A percentile compares a stretch with the other conserved stretches of the same genome.
Evolutionary conservation across 2,888 invertebrate species (phyloP).

Genomic region (Antitype chi): DNA sequence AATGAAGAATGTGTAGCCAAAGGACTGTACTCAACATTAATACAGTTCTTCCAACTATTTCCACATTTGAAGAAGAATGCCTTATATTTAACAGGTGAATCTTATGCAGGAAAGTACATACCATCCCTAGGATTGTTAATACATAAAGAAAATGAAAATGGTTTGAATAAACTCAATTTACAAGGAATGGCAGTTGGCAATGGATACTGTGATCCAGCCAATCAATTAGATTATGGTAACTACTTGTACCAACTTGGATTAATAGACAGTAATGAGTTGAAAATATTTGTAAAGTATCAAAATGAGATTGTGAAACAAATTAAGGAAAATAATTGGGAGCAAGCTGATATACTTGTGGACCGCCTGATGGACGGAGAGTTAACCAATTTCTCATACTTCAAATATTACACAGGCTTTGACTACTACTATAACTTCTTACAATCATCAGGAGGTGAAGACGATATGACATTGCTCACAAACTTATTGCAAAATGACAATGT

Average conservation of each 20-base stretch:
- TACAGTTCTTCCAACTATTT: constrained; percentile 91
- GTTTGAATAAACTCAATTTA: constrained; percentile 82
- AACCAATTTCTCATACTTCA: constrained; percentile 87
- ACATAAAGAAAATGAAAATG: constrained; percentile 82
- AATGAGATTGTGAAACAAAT: constrained; percentile 90
- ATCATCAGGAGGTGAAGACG: constrained; percentile 83
- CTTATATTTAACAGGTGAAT: constrained; percentile 92
- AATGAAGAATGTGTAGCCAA: constrained; percentile 90
- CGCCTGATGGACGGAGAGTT: constrained; percentile 89
- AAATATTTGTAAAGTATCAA: constrained; percentile 91
- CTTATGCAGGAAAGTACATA: constrained; percentile 91
- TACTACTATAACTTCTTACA: constrained; percentile 94
- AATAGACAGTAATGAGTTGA: constrained; percentile 90
- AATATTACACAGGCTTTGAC: constrained; percentile 93
- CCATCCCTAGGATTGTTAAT: constrained; percentile 89
- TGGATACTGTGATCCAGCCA: constrained; percentile 88
- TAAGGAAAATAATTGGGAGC: constrained; percentile 90
- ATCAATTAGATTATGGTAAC: constrained; percentile 87
- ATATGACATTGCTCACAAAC: constrained; percentile 79
- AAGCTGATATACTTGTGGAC: constrained; percentile 93
- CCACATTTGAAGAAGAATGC: constrained; percentile 87
- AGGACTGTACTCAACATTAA: constrained; percentile 87
- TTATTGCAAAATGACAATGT: constrained; percentile 81
- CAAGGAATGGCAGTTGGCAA: constrained; percentile 90
- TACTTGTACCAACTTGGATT: constrained; percentile 89